phyloP scores from a whole-genome alignment of 2,113 vertebrate species.

The Antigone vipio region DNA sequence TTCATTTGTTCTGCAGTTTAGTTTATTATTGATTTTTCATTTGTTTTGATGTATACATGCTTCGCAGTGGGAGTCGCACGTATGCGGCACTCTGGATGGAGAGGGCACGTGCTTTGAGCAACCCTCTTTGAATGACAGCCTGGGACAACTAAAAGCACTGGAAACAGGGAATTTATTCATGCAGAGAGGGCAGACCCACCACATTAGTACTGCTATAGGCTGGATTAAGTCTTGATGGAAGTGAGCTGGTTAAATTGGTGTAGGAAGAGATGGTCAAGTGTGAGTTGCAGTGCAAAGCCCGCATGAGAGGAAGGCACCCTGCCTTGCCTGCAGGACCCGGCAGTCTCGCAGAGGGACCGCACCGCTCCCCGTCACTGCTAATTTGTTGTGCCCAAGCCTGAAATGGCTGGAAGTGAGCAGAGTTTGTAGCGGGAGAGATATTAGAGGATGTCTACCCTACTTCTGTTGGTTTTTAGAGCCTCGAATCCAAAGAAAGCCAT shows the following conservation, averaged over 20 bases:
- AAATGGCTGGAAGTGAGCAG: not conserved
- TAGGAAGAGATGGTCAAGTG: not conserved
- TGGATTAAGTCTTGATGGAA: not conserved
- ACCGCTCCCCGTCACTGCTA: accelerated
- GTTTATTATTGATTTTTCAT: not conserved
- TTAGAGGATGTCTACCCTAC: not conserved
- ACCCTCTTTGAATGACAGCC: not conserved
- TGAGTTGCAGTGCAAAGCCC: not conserved
- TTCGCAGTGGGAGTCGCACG: not conserved
- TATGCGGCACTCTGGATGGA: accelerated
- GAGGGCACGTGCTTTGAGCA: not conserved
- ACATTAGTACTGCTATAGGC: not conserved
- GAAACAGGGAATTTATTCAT: not conserved
- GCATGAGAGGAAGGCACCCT: not conserved
- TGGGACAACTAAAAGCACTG: not conserved
- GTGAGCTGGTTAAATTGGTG: not conserved
- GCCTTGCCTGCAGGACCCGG: not conserved
- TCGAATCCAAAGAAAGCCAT: constrained; percentile 23
- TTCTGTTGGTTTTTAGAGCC: constrained; percentile 55
- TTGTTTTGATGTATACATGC: not conserved
- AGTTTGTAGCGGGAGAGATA: not conserved
- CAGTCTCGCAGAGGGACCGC: not conserved
- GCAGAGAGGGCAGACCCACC: not conserved
- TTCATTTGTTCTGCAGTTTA: not conserved
- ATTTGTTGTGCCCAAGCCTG: not conserved